A percentile compares a stretch with the other conserved stretches of the same genome.
Evolutionary conservation across 2,797 vertebrate genomes (phyloP).

Genomic region (Semotilus atromaculatus): DNA sequence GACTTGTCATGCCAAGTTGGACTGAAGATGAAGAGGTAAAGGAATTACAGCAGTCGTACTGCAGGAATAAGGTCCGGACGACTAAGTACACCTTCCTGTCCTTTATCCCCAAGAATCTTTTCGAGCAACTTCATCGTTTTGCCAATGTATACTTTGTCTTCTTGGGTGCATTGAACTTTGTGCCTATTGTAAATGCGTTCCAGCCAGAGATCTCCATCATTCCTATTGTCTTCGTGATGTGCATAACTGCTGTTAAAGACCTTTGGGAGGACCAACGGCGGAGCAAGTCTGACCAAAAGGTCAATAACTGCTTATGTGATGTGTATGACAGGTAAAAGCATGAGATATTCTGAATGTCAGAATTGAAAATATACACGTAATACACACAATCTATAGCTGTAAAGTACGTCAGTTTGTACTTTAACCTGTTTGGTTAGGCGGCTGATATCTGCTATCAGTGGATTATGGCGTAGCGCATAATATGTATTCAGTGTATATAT

Average conservation of each 20-base stretch:
- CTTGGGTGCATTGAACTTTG: conserved; percentile 73
- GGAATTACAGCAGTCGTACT: conserved; percentile 53
- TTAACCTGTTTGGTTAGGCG: background rate
- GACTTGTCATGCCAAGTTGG: conserved; percentile 60
- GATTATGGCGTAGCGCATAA: background rate
- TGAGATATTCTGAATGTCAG: background rate
- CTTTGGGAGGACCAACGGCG: conserved; percentile 74
- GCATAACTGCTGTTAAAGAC: conserved; percentile 69
- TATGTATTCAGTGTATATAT: background rate
- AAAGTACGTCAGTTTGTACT: background rate
- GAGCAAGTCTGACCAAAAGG: conserved; percentile 64
- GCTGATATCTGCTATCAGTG: background rate
- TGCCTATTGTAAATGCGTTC: conserved; percentile 75
- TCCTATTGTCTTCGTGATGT: conserved; percentile 69
- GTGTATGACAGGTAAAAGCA: conserved; percentile 71
- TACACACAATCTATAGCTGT: background rate
- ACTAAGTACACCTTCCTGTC: conserved; percentile 75
- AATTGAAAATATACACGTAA: background rate
- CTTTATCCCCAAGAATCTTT: conserved; percentile 78
- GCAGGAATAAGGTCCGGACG: conserved; percentile 70
- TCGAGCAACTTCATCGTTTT: conserved; percentile 76
- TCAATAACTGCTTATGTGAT: conserved; percentile 67
- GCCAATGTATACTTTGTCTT: conserved; percentile 77
- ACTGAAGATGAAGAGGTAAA: conserved; percentile 53
- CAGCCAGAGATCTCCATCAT: conserved; percentile 69